A percentile compares a stretch with the other conserved stretches of the same genome.
Evolutionary conservation across 1,140 invertebrate genomes (phyloP).

Genomic region (Drosophila nigrodunni): DNA sequence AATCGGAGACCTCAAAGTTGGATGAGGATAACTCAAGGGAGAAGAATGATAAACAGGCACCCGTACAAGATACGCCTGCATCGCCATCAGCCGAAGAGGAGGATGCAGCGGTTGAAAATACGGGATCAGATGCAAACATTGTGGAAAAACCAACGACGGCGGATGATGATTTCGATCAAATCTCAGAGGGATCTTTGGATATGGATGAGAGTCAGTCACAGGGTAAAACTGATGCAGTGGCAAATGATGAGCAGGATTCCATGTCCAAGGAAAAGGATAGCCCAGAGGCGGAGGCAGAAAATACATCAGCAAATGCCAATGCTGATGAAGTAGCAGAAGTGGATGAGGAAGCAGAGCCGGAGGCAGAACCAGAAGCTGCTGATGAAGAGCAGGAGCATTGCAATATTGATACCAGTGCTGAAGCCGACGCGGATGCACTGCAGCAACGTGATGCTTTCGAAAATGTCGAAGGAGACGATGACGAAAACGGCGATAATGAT

Average conservation of each 20-base stretch:
- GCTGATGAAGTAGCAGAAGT: conserved; percentile 5
- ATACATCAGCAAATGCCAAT: not conserved
- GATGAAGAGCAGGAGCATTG: conserved; percentile 54
- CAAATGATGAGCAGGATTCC: conserved; percentile 27
- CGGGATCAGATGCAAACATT: not conserved
- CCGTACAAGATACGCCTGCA: conserved; percentile 54
- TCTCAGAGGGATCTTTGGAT: conserved; percentile 76
- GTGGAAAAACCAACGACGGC: conserved; percentile 10
- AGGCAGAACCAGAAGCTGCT: conserved; percentile 23
- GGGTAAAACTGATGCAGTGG: conserved; percentile 41
- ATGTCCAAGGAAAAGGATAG: conserved; percentile 20
- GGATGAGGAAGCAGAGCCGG: conserved; percentile 29
- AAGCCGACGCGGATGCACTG: conserved; percentile 66
- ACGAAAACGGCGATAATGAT: conserved; percentile 50
- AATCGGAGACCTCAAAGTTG: conserved; percentile 62
- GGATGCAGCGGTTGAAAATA: conserved; percentile 26
- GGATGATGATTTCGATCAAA: conserved; percentile 78
- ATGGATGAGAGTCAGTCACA: conserved; percentile 70
- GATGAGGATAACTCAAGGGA: conserved; percentile 55
- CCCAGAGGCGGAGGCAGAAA: not conserved
- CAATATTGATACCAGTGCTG: conserved; percentile 33
- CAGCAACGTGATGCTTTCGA: conserved; percentile 50
- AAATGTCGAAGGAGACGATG: conserved; percentile 57
- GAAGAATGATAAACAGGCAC: conserved; percentile 17
- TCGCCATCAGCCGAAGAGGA: conserved; percentile 63